Percentiles rank a stretch among this genome's conserved stretches.
These are phyloP conservation scores for Chinchilla lanigera DNA, from an alignment of 2,113 vertebrate species.

Conservation along the genomic window DNA sequence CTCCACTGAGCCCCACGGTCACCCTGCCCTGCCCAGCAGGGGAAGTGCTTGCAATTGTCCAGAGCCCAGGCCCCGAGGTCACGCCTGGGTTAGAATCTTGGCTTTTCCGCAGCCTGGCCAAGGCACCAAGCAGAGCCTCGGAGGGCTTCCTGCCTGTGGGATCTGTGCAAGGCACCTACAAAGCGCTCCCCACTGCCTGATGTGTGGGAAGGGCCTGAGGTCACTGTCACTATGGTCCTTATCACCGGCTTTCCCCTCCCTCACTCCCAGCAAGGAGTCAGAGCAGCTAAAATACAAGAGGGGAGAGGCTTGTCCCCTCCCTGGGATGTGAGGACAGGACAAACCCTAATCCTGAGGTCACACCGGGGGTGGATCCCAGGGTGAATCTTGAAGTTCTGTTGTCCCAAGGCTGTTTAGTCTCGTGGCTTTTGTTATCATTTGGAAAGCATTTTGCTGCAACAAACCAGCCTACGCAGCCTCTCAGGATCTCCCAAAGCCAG, in stretches of 20 bases:
- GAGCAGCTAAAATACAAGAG: neutral
- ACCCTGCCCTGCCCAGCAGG: neutral
- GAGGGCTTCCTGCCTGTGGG: neutral
- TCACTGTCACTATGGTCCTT: fast-evolving
- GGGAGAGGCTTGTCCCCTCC: neutral
- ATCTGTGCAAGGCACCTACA: fast-evolving
- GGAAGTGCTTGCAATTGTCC: no score
- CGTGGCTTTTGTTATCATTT: neutral
- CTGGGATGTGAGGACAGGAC: neutral
- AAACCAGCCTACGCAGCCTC: neutral
- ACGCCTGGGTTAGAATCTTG: neutral
- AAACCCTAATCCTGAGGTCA: neutral
- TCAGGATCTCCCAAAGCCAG: neutral
- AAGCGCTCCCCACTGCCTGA: fast-evolving
- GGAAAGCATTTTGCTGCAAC: neutral
- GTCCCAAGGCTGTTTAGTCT: neutral
- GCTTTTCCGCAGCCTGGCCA: neutral
- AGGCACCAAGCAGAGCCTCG: neutral
- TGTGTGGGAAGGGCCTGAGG: neutral
- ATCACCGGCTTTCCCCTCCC: neutral
- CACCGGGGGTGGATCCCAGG: no score
- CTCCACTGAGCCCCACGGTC: neutral
- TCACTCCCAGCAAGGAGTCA: no score
- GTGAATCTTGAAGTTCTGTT: neutral
- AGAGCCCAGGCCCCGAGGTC: neutral